These are phyloP conservation scores for Agelaius phoeniceus DNA, from an alignment of 2,113 vertebrate species.

Conservation along the genomic window DNA sequence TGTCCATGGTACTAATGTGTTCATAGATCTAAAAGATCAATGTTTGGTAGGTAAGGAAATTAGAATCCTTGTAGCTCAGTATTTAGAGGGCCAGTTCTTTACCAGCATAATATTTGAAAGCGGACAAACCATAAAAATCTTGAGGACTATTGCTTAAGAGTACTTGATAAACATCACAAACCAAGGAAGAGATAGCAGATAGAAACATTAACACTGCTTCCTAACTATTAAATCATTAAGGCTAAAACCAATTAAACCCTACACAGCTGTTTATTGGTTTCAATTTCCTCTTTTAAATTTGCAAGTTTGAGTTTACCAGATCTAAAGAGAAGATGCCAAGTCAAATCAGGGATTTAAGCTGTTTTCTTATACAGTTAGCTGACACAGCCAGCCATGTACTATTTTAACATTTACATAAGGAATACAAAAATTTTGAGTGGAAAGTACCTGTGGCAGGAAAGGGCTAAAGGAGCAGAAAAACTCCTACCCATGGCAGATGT, in stretches of 20 bases:
- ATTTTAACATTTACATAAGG: background rate
- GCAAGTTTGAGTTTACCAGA: background rate
- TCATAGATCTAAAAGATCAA: background rate
- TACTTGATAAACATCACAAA: background rate
- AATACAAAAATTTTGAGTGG: background rate
- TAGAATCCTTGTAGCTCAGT: background rate
- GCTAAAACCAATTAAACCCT: background rate
- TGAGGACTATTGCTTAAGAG: background rate
- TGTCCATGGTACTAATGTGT: background rate
- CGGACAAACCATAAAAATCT: background rate
- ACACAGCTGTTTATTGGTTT: background rate
- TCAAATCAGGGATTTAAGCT: background rate
- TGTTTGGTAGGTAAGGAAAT: background rate
- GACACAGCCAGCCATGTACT: background rate
- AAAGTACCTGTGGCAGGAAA: background rate
- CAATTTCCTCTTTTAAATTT: background rate
- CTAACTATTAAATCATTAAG: background rate
- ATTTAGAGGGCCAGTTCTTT: background rate
- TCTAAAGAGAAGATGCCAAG: background rate
- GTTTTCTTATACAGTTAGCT: background rate
- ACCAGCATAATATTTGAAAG: background rate
- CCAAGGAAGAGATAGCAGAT: background rate
- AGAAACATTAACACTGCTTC: background rate
- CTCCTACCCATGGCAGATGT: background rate
- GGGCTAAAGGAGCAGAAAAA: background rate